Base-by-base conservation (phyloP, 2,888 invertebrate genomes). In the Ichneumoninae sp. region DNA sequence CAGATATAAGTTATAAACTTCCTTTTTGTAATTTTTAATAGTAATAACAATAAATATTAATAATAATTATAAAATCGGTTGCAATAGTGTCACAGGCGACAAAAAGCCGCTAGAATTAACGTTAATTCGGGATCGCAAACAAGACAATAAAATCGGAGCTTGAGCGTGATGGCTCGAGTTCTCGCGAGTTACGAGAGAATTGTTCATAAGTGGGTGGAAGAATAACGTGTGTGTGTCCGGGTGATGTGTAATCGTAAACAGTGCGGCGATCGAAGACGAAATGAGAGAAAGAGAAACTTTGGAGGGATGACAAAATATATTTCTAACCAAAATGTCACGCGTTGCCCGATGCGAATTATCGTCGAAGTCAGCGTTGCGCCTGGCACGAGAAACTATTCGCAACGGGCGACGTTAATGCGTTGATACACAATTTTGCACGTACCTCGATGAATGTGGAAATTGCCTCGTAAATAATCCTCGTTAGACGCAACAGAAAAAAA, bases 281-380 rank as follows among this genome's bases (percentile, higher is more conserved):
- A 36, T 3, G n/a, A 57, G 54, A 16, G 50, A 36, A 66, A 36
- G 16, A 13, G 13, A 68, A 77, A 71, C 1, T 6, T 54, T n/a
- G 13, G 8, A 54, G 71, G 1, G 10, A 71, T 19, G 57, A 19
- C 5, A 8, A n/a, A 4, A 33, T 22, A 33, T 22, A 54, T 74
- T 69, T 83, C 74, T 83, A 83, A 83, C 83, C 83, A 69, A 74
- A 63, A 47, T 50, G 63, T 47, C 63, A n/a, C 50, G 47, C 63
- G 63, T 74, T 33, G 63, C n/a, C 3, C 8, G 26, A n/a, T 30
- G 47, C 10, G 16, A 26, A 1, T 44, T 30, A 2, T 30, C 50
- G n/a, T 22, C 6, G 6, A 13, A 57, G 4, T n/a, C 40, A 0
- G 26, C 30, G 60, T 30, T n/a, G 30, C 73, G 22, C 44, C 30